phyloP scores from a whole-genome alignment of 2,888 invertebrate species.

The Encarsia formosa region DNA sequence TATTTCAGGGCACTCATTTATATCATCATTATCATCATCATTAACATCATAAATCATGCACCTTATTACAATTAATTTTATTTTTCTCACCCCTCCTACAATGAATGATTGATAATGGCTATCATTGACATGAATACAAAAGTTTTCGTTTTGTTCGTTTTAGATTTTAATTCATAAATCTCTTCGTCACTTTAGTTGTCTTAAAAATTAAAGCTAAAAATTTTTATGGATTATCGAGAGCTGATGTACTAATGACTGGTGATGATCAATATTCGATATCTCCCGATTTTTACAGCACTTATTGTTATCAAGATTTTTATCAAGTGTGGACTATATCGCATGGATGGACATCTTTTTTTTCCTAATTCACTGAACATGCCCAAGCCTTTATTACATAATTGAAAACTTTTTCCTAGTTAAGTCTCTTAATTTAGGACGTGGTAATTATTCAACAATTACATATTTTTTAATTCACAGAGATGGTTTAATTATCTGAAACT shows the following conservation, averaged over 20 bases:
- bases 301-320: too few relatives aligned
- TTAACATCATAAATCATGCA: conserved; percentile 20
- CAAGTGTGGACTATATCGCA: too few relatives aligned
- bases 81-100: conserved; percentile 12
- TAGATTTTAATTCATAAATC: too few relatives aligned
- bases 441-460: conserved; percentile 10
- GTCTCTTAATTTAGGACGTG: conserved; percentile 20
- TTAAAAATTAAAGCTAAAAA: conserved; percentile 19
- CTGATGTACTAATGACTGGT: too few relatives aligned
- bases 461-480: conserved; percentile 3
- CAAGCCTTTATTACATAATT: conserved; percentile 6
- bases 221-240: too few relatives aligned
- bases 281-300: too few relatives aligned
- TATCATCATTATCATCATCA: conserved; percentile 25
- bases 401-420: conserved; percentile 7
- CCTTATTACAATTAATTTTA: conserved; percentile 13
- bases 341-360: conserved; percentile 25
- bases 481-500: conserved; percentile 5
- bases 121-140: conserved; percentile 37
- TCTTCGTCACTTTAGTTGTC: conserved; percentile 6
- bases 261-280: too few relatives aligned
- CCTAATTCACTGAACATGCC: conserved; percentile 4
- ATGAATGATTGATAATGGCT: conserved; percentile 23
- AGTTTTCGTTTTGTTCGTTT: conserved; percentile 32
- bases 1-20: conserved; percentile 22